phyloP scores from a whole-genome alignment of 2,797 vertebrate genomes.

The Karalla daura region DNA sequence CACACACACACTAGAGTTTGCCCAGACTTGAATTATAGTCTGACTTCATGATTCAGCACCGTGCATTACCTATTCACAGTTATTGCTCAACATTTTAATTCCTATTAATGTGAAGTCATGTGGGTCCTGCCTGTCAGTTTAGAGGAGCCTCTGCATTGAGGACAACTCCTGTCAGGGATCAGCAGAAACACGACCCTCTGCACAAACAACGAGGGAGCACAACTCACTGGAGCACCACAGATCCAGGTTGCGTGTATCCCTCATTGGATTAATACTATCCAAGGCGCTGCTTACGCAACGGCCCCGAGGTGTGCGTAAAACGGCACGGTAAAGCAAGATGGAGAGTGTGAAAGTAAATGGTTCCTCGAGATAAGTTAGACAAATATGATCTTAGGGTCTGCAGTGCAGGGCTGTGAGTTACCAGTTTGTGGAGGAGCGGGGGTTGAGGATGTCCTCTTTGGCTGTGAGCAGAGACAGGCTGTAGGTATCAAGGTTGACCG shows the following conservation, averaged over 20 bases:
- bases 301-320: conserved; percentile 13
- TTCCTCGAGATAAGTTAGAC: not conserved
- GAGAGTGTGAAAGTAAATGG: not conserved
- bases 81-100: not conserved
- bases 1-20: too few relatives aligned
- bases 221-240: conserved; percentile 5
- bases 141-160: conserved; percentile 56
- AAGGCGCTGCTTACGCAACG: conserved; percentile 56
- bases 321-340: conserved; percentile 17
- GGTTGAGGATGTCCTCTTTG: conserved; percentile 88
- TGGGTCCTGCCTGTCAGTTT: conserved; percentile 38
- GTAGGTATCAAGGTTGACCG: conserved; percentile 88
- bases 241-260: conserved; percentile 19
- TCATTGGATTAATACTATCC: conserved; percentile 58
- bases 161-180: conserved; percentile 59
- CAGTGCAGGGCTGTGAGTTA: conserved; percentile 65
- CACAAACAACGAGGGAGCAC: conserved; percentile 33
- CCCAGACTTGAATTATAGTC: too few relatives aligned
- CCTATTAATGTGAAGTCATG: not conserved
- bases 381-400: not conserved
- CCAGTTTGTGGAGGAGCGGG: conserved; percentile 88
- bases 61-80: too few relatives aligned
- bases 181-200: conserved; percentile 62
- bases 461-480: conserved; percentile 89
- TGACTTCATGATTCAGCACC: too few relatives aligned